Conservation (phyloP, 2,797 vertebrate species). For the Diplodus puntazzo region DNA sequence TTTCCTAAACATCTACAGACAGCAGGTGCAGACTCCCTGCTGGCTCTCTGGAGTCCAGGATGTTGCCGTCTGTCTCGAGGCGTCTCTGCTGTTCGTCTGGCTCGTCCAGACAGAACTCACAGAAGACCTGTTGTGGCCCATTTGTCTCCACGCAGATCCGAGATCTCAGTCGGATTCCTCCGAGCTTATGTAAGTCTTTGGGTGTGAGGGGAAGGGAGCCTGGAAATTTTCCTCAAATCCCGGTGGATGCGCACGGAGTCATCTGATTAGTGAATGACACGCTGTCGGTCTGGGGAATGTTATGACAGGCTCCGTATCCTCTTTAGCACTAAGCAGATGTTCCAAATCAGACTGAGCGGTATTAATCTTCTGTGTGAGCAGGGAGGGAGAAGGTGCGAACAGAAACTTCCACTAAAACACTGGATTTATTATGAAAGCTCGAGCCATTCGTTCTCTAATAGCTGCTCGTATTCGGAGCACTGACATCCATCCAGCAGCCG, state of each 20-base stretch:
- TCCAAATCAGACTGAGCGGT: conserved; percentile 52
- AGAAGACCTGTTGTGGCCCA: conserved; percentile 53
- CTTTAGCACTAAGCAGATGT: conserved; percentile 74
- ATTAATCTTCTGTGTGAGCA: conserved; percentile 67
- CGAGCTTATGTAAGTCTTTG: conserved; percentile 61
- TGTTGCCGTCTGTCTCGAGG: conserved; percentile 57
- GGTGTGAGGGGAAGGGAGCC: conserved; percentile 47
- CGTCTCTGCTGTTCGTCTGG: conserved; percentile 44
- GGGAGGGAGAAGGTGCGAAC: conserved; percentile 67
- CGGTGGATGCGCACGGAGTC: conserved; percentile 51
- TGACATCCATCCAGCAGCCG: conserved; percentile 30
- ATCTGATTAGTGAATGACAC: conserved; percentile 71
- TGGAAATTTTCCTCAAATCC: conserved; percentile 58
- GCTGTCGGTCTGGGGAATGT: conserved; percentile 66
- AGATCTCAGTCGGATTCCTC: conserved; percentile 59
- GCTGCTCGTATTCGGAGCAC: conserved; percentile 19
- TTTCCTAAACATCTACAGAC: background rate
- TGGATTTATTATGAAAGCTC: conserved; percentile 54
- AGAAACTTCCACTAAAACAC: conserved; percentile 62
- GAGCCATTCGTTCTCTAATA: conserved; percentile 44
- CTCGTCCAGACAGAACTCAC: conserved; percentile 53
- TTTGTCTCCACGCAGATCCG: conserved; percentile 51
- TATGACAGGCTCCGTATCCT: conserved; percentile 66
- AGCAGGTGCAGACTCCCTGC: conserved; percentile 64
- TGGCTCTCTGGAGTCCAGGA: conserved; percentile 42